Percentiles rank a stretch among this genome's conserved stretches.
Conservation (phyloP, 1,140 invertebrate species). For the Tribolium madens region DNA sequence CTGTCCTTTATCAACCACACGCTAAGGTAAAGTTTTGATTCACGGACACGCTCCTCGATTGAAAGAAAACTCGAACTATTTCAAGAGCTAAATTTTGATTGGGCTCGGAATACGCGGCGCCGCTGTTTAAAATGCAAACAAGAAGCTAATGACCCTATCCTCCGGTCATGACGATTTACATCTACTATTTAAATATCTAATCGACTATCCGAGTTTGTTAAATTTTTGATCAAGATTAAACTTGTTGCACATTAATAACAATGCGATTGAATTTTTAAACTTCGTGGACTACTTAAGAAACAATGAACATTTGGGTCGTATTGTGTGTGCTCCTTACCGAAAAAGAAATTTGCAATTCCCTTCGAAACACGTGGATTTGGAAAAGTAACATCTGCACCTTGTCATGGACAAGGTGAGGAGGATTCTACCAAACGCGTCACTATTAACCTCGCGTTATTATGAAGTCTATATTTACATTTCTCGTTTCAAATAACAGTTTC, state of each 20-base stretch:
- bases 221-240: neutral
- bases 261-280: neutral
- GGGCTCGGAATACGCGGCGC: neutral
- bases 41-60: neutral
- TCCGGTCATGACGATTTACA: slow-evolving; percentile 29
- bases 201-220: neutral
- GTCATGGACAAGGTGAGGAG: slow-evolving; percentile 33
- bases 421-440: slow-evolving; percentile 17
- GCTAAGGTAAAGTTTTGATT: neutral
- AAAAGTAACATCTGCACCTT: neutral
- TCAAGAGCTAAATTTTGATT: neutral
- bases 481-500: slow-evolving; percentile 10
- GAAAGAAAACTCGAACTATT: neutral
- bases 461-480: slow-evolving; percentile 17
- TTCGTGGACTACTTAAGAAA: slow-evolving; percentile 28
- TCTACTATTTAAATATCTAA: slow-evolving; percentile 11
- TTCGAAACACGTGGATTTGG: neutral
- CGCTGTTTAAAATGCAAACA: slow-evolving; percentile 34
- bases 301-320: slow-evolving; percentile 17
- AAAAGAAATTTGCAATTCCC: neutral
- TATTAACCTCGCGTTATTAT: neutral
- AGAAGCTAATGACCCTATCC: slow-evolving; percentile 33
- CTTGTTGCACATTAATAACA: no score
- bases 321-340: neutral
- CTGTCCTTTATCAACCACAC: slow-evolving; percentile 10